Base-by-base conservation (phyloP, 2,888 invertebrate genomes). In the Sinohyriopsis cumingii region DNA sequence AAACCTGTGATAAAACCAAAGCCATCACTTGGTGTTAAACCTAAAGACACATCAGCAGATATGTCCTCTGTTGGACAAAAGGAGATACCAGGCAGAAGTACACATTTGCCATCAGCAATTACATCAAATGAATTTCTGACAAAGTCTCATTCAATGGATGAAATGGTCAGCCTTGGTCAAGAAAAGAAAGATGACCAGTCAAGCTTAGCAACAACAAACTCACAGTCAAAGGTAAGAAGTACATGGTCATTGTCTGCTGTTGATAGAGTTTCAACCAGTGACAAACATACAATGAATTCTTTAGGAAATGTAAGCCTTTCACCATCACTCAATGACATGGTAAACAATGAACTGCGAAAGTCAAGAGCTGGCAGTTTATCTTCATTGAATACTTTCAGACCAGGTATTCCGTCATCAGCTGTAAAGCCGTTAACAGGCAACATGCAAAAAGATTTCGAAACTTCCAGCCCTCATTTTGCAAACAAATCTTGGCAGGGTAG, bases 1-100 rank as follows among this genome's bases (percentile, higher is more conserved):
- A 88, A 88, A 68, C 87, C 87, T 63, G 67, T 67, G 7, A 33
- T 86, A 22, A 82, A 82, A 67, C 83, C 83, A 19, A 85, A 83
- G 67, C 84, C 84, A 20, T 53, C 59, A 9, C 55, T 81, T 12
- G 63, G 74, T 56, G 76, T 80, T 28, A 85, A 85, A 66, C 82
- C 84, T 59, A 74, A 68, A 60, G 59, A 68, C 61, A 71, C 71
- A 22, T 57, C 56, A 53, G 71, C 71, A 67, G 61, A 77, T 55
- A 25, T 57, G 22, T 54, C 25, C 22, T 45, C 60, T 24, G 22
- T 24, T 59, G 59, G 59, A 24, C 12, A 59, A 45, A 45, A 45
- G 45, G 45, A 45, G 45, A 45, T 45, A 45, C 67, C 67, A 28
- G 63, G 65, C 22, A 57, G 55, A 57, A 28, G 19, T 24, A 20